Evolutionary conservation across 2,888 invertebrate genomes (phyloP).

Genomic region (Cecidostiba fungosa): DNA sequence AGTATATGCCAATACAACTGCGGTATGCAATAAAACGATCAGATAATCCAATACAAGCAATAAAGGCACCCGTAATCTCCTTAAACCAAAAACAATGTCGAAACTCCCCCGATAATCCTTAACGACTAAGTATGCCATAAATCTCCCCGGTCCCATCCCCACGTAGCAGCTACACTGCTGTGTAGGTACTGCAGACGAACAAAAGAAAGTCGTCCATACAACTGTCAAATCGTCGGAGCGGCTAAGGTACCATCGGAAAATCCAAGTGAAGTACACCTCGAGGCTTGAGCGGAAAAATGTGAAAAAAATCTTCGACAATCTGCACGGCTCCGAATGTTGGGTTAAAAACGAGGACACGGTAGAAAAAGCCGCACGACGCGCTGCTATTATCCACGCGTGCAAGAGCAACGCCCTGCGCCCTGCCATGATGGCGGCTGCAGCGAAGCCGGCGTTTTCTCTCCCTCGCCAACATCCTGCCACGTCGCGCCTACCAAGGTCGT

Average conservation of each 20-base stretch:
- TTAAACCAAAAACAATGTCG: neutral
- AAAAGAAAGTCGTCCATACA: slow-evolving; percentile 13
- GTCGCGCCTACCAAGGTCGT: slow-evolving; percentile 8
- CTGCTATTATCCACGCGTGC: slow-evolving; percentile 28
- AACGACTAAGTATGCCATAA: neutral
- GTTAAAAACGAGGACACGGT: too few species aligned
- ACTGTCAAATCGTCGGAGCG: neutral
- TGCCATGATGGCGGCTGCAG: slow-evolving; percentile 72
- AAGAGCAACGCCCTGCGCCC: slow-evolving; percentile 78
- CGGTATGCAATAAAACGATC: neutral
- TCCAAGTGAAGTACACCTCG: neutral
- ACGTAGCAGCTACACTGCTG: neutral
- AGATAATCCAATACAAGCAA: neutral
- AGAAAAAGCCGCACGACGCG: neutral
- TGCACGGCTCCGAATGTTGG: neutral
- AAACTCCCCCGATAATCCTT: neutral
- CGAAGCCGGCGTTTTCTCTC: slow-evolving; percentile 62
- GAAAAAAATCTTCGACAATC: neutral
- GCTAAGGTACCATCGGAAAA: neutral
- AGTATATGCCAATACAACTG: neutral
- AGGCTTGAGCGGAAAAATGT: neutral
- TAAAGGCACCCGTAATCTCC: neutral
- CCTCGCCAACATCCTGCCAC: slow-evolving; percentile 18
- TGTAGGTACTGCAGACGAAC: too few species aligned
- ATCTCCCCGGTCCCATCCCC: neutral